Percentiles rank a stretch among this genome's conserved stretches.
phyloP scores from a whole-genome alignment of 2,113 vertebrate species.

The Castor canadensis region DNA sequence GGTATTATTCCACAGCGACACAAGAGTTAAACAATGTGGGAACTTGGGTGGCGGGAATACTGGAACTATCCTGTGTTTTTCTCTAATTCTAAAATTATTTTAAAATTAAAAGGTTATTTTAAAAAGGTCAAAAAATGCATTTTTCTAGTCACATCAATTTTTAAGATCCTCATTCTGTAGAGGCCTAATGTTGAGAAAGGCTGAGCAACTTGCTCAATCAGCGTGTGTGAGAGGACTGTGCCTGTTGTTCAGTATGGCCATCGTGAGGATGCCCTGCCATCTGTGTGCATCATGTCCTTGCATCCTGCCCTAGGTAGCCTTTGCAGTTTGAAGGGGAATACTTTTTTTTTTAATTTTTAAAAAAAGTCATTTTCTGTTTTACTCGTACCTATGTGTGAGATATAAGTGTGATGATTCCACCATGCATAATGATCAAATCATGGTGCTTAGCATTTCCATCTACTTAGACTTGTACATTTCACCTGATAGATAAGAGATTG shows the following conservation, averaged over 20 bases:
- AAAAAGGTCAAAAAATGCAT: too few relatives aligned
- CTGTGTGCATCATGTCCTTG: accelerated
- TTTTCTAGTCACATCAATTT: neutral
- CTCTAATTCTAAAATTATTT: neutral
- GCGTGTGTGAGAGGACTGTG: accelerated
- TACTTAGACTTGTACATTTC: neutral
- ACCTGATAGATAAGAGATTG: neutral
- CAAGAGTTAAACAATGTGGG: neutral
- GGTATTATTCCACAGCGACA: neutral
- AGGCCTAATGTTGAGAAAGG: neutral
- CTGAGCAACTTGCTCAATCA: neutral
- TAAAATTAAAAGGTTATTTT: neutral
- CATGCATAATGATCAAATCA: neutral
- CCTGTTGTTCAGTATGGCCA: neutral
- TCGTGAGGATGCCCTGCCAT: neutral
- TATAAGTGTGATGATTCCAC: neutral
- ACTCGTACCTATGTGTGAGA: neutral
- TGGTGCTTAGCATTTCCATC: neutral
- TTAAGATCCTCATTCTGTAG: neutral
- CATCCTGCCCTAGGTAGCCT: neutral
- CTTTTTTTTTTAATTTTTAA: neutral
- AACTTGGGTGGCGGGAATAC: neutral
- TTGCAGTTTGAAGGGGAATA: neutral
- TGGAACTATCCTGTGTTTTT: neutral
- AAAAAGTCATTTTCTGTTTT: neutral